Evolutionary conservation across 2,797 vertebrate species (phyloP), one percentile per base, ranked within the genome.

Genomic region (Bufotes viridis): DNA sequence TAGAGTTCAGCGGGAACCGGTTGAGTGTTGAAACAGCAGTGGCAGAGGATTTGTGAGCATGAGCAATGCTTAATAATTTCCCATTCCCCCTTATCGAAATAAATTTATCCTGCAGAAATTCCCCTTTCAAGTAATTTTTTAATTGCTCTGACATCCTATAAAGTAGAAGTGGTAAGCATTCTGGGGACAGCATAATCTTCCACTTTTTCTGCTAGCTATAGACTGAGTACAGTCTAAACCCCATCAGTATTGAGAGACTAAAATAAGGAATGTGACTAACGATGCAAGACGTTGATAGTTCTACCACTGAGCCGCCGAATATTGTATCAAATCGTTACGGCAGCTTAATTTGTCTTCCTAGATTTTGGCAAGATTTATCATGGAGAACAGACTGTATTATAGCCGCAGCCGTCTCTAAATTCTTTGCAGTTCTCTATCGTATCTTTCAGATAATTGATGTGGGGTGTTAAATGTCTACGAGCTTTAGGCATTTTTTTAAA

Each of bases 401-500:
- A 78, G 83, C 75, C 84, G 42, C 24, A n/a, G 42, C 72, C 42
- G 82, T 49, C 82, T 84, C 69, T 75, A 75, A 75, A 84, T 85
- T 78, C 74, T 85, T 78, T 85, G 53, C 74, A 70, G 76, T 78
- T 60, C n/a, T 76, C 15, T 79, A 88, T 84, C 78, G 65, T 51
- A 69, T 88, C 76, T 85, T 63, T 81, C n/a, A 60, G 55, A 57
- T 88, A 85, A 88, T 85, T 88, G 82, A 79, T 18, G 84, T 20
- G 10, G 87, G 67, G 87, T 88, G 76, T 88, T 80, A 85, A 58
- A 72, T 88, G 83, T 88, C 87, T 80, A 34, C 26, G 55, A 80
- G 87, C 34, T 80, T 88, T 85, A 80, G 61, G 75, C 17, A 80
- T 79, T 84, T 84, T 88, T 88, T 78, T 84, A 61, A 84, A 84